Conservation (phyloP, 1,140 invertebrate species). For the Babylonia areolata region DNA sequence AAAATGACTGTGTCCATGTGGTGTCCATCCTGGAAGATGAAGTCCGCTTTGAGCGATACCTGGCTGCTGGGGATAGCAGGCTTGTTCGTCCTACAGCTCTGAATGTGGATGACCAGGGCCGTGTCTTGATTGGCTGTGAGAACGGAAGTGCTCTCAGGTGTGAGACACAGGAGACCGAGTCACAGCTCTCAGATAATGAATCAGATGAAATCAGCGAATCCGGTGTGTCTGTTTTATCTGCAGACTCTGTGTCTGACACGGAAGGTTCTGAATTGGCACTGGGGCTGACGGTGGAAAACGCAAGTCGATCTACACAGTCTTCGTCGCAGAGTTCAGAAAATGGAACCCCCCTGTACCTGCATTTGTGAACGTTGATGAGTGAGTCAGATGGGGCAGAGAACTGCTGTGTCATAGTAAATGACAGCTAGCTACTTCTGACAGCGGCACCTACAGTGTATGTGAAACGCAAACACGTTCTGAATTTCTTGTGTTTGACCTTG, state of each 20-base stretch:
- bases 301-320: neutral
- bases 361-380: no score
- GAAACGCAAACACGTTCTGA: no score
- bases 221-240: neutral
- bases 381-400: no score
- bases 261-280: no score
- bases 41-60: constrained; percentile 21
- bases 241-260: neutral
- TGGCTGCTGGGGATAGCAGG: constrained; percentile 1
- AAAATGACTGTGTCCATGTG: constrained; percentile 28
- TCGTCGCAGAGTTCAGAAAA: no score
- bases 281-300: neutral
- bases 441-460: no score
- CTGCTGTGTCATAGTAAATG: no score
- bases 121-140: constrained; percentile 25
- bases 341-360: no score
- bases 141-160: constrained; percentile 13
- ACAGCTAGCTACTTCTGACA: no score
- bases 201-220: neutral
- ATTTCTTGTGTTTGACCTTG: no score
- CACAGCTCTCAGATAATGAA: neutral
- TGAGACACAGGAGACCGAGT: neutral
- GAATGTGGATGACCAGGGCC: neutral
- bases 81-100: constrained; percentile 29
- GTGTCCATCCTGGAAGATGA: neutral